These are phyloP conservation scores for Muscina levida DNA, from an alignment of 2,888 invertebrate genomes.

Conservation along the genomic window DNA sequence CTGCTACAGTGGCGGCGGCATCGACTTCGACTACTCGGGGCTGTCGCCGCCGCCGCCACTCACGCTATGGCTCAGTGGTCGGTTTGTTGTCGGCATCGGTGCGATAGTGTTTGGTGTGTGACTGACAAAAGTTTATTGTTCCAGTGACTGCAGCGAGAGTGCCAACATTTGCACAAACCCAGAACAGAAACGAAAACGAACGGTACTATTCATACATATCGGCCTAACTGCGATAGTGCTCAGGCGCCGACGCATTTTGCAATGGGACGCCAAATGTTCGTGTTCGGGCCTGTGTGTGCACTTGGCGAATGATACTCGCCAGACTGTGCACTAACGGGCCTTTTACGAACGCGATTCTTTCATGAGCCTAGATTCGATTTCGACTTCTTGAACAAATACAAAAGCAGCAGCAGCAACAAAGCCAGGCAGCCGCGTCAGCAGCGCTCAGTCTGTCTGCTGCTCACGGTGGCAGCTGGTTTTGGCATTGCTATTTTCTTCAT, in stretches of 20 bases:
- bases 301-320: conserved; percentile 34
- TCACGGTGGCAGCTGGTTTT: conserved; percentile 34
- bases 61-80: conserved; percentile 25
- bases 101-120: conserved; percentile 51
- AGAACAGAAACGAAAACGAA: conserved; percentile 36
- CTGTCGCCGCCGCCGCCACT: background rate
- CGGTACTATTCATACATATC: conserved; percentile 31
- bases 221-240: conserved; percentile 44
- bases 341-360: conserved; percentile 43
- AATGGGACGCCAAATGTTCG: conserved; percentile 10
- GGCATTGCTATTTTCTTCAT: conserved; percentile 51
- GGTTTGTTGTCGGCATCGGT: conserved; percentile 27
- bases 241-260: conserved; percentile 62
- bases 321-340: conserved; percentile 55
- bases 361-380: conserved; percentile 57
- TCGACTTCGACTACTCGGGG: background rate
- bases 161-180: conserved; percentile 27
- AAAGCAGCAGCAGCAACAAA: conserved; percentile 1
- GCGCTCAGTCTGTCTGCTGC: conserved; percentile 42
- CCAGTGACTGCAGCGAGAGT: conserved; percentile 63
- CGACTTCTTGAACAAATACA: conserved; percentile 44
- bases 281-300: conserved; percentile 30
- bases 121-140: conserved; percentile 66
- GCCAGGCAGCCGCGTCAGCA: conserved; percentile 9
- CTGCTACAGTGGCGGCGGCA: conserved; percentile 20